Evolutionary conservation across 2,797 vertebrate species (phyloP).

Genomic region (Pempheris klunzingeri): DNA sequence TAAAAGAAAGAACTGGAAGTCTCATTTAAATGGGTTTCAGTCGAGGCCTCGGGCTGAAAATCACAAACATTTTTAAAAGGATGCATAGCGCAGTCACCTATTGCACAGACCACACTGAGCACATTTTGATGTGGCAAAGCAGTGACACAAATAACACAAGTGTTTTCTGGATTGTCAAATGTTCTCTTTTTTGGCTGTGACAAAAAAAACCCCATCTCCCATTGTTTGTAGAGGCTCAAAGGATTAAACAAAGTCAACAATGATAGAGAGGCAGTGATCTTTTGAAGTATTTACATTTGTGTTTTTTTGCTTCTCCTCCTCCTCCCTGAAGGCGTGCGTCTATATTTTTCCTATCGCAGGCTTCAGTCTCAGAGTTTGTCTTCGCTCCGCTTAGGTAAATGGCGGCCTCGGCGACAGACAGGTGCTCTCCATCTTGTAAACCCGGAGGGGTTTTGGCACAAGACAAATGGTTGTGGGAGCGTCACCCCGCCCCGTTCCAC

Average conservation of each 20-base stretch:
- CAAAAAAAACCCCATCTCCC: conserved; percentile 54
- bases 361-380: conserved; percentile 58
- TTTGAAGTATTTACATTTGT: conserved; percentile 70
- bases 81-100: neutral
- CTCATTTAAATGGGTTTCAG: conserved; percentile 14
- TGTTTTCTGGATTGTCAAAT: conserved; percentile 43
- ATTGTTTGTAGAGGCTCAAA: conserved; percentile 70
- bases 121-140: conserved; percentile 22
- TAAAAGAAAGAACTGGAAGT: neutral
- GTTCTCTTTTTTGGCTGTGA: conserved; percentile 19
- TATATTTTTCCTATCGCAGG: conserved; percentile 32
- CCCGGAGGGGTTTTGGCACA: conserved; percentile 53
- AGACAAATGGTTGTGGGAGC: conserved; percentile 67
- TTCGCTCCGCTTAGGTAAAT: conserved; percentile 69
- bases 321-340: conserved; percentile 40
- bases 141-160: conserved; percentile 51
- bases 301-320: conserved; percentile 33
- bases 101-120: neutral
- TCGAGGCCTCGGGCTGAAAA: conserved; percentile 9
- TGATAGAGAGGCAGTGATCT: conserved; percentile 64
- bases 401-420: conserved; percentile 69
- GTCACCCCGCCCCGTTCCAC: conserved; percentile 55
- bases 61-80: neutral
- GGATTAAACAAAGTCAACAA: conserved; percentile 75
- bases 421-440: conserved; percentile 74